Conservation (phyloP, 2,888 invertebrate genomes). For the Trichopria drosophilae region DNA sequence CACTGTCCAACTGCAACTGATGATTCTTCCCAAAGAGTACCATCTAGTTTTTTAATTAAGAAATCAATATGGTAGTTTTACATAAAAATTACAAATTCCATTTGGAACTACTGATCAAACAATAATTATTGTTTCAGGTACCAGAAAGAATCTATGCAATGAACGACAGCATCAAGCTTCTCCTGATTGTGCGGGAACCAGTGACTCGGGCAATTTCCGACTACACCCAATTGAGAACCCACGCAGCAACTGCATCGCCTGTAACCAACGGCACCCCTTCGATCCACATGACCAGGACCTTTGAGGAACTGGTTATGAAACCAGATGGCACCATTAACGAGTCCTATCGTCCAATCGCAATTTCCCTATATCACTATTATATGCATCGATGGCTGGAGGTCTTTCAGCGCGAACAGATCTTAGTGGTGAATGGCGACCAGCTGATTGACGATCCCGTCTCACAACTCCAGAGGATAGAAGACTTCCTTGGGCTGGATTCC, state of each 20-base stretch:
- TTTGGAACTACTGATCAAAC: no score
- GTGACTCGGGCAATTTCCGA: slow-evolving; percentile 95
- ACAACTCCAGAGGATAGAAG: slow-evolving; percentile 83
- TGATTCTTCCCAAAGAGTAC: neutral
- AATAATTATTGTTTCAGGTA: slow-evolving; percentile 62
- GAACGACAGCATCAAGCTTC: slow-evolving; percentile 88
- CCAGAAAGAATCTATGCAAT: slow-evolving; percentile 91
- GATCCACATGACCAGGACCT: slow-evolving; percentile 60
- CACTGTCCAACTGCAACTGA: neutral
- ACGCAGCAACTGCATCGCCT: slow-evolving; percentile 74
- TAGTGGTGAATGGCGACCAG: slow-evolving; percentile 92
- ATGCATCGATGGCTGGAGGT: slow-evolving; percentile 89
- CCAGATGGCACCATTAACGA: slow-evolving; percentile 83
- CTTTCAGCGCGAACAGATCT: slow-evolving; percentile 87
- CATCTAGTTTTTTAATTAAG: neutral
- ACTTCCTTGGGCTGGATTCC: slow-evolving; percentile 76
- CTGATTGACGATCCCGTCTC: slow-evolving; percentile 88
- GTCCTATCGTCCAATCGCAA: slow-evolving; percentile 80
- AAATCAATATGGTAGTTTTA: no score
- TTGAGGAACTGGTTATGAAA: slow-evolving; percentile 80
- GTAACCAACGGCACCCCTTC: slow-evolving; percentile 54
- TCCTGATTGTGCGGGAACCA: slow-evolving; percentile 94
- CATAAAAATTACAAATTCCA: no score
- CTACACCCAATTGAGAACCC: slow-evolving; percentile 88
- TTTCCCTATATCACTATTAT: slow-evolving; percentile 90